Percentiles rank a stretch among this genome's conserved stretches.
These are phyloP conservation scores for Dendrocincla tyrannina DNA, from an alignment of 2,797 vertebrate species.

Conservation along the genomic window DNA sequence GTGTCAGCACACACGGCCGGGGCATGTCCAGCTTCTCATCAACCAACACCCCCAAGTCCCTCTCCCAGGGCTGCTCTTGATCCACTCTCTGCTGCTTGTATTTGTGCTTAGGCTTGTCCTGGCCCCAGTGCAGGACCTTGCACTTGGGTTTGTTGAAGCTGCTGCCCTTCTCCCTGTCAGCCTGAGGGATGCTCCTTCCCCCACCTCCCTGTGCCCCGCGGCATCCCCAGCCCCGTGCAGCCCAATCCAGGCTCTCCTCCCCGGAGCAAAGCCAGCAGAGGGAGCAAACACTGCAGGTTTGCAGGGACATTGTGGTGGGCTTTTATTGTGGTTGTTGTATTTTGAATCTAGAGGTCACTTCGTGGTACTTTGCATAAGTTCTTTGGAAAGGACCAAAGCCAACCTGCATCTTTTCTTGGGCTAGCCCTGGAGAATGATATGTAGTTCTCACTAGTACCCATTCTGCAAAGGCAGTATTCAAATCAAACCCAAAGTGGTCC, in stretches of 20 bases:
- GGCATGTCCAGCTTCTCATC: background rate
- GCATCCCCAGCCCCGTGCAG: background rate
- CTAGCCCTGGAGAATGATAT: fast-evolving
- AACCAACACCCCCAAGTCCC: background rate
- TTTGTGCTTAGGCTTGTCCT: background rate
- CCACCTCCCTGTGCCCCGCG: fast-evolving
- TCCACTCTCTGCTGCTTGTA: background rate
- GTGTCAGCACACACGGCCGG: fast-evolving
- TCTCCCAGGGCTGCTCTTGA: background rate
- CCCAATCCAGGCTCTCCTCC: background rate
- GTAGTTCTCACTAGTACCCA: background rate
- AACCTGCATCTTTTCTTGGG: background rate
- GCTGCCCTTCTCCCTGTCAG: background rate
- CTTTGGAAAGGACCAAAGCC: background rate
- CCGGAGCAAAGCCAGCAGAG: constrained; percentile 26
- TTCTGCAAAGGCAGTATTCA: background rate
- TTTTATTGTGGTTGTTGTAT: fast-evolving
- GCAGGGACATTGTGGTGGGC: fast-evolving
- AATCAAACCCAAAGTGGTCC: background rate
- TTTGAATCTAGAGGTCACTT: background rate
- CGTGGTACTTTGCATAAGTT: background rate
- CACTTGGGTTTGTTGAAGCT: background rate
- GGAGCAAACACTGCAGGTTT: background rate
- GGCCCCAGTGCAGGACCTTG: fast-evolving
- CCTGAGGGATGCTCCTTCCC: background rate